Conservation (phyloP, 2,113 vertebrate genomes). For the Lepus europaeus region DNA sequence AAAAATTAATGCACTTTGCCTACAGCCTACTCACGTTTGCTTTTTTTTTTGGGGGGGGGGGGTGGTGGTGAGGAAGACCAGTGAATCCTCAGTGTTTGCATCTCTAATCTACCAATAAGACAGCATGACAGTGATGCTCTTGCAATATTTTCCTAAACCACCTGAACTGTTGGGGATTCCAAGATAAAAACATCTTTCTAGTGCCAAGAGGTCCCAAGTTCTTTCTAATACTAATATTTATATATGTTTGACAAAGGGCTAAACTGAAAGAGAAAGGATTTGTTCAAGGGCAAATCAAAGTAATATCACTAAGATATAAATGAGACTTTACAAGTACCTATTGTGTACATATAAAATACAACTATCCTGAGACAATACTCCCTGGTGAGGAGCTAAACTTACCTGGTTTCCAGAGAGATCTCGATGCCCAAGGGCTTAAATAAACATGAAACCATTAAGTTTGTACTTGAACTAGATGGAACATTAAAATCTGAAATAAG, state of each 20-base stretch:
- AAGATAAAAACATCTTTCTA: slow-evolving; percentile 50
- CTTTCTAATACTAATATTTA: slow-evolving; percentile 17
- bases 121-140: slow-evolving; percentile 33
- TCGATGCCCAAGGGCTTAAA: slow-evolving; percentile 42
- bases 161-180: slow-evolving; percentile 19
- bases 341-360: slow-evolving; percentile 3
- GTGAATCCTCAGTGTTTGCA: slow-evolving; percentile 24
- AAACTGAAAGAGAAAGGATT: slow-evolving; percentile 24
- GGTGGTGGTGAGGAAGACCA: too few relatives aligned
- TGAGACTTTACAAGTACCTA: slow-evolving; percentile 2
- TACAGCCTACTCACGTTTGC: not conserved
- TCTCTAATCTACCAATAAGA: not conserved
- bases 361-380: not conserved
- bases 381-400: slow-evolving; percentile 50
- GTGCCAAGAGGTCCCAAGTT: not conserved
- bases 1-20: not conserved
- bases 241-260: not conserved
- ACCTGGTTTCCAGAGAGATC: slow-evolving; percentile 70
- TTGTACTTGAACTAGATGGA: slow-evolving; percentile 52
- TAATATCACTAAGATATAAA: slow-evolving; percentile 24
- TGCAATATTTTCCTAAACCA: slow-evolving; percentile 73
- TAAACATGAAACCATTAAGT: slow-evolving; percentile 50
- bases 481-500: not conserved
- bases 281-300: not conserved
- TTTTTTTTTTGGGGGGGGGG: too few relatives aligned